Percentiles rank a stretch among this genome's conserved stretches.
Evolutionary conservation across 2,113 vertebrate genomes (phyloP).

Genomic region (Calcarius ornatus): DNA sequence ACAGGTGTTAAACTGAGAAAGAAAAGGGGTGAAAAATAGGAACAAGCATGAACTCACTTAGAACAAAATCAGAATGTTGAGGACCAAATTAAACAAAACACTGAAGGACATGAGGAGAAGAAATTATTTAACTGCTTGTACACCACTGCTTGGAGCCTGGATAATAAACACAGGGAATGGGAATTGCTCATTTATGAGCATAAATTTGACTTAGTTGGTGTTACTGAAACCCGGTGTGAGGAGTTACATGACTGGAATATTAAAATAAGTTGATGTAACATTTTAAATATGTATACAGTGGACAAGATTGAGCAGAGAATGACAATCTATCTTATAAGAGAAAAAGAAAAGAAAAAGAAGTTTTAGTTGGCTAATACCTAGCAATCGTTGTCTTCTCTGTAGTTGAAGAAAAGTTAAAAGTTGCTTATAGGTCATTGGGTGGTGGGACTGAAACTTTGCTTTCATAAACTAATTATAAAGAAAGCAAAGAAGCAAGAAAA

Average conservation of each 20-base stretch:
- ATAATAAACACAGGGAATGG: constrained; percentile 33
- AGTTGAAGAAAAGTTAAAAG: background rate
- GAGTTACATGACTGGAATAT: background rate
- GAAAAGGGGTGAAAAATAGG: background rate
- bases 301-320: background rate
- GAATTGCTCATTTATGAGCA: constrained; percentile 26
- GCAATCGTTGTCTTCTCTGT: background rate
- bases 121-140: constrained; percentile 34
- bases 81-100: constrained; percentile 39
- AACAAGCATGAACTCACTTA: background rate
- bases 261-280: background rate
- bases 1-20: background rate
- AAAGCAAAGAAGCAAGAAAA: background rate
- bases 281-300: background rate
- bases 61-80: background rate
- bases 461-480: background rate
- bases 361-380: background rate
- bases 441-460: background rate
- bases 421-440: background rate
- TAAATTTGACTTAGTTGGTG: constrained; percentile 16
- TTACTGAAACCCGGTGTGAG: background rate
- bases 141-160: background rate
- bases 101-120: constrained; percentile 6
- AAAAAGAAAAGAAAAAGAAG: no score
- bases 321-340: background rate